Conservation (phyloP, 2,113 vertebrate species). For the Petaurus breviceps region DNA sequence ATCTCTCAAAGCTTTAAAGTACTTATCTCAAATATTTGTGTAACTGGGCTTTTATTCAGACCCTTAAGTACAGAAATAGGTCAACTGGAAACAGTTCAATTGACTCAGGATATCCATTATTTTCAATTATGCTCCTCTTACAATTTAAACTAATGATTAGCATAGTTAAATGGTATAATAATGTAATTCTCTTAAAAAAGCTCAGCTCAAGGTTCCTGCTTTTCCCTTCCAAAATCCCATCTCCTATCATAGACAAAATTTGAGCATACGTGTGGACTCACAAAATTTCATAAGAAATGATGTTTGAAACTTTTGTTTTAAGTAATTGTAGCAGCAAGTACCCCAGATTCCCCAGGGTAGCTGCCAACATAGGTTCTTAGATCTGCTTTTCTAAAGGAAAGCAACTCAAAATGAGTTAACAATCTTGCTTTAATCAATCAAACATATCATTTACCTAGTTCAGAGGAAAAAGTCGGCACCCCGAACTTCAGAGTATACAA, state of each 20-base stretch:
- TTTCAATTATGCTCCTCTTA: background rate
- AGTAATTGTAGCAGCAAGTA: background rate
- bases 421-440: no score
- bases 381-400: no score
- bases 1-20: background rate
- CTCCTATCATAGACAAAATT: background rate
- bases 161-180: background rate
- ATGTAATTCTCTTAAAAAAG: background rate
- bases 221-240: background rate
- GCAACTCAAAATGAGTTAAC: no score
- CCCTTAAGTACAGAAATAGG: background rate
- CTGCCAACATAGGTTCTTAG: no score
- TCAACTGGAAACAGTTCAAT: background rate
- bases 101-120: background rate
- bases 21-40: background rate
- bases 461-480: no score
- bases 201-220: background rate
- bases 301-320: background rate
- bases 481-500: no score
- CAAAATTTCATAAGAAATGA: background rate
- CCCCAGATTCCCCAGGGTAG: no score
- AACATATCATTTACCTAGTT: no score
- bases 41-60: background rate
- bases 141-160: background rate
- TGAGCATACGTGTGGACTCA: background rate